Evolutionary conservation across 2,888 invertebrate species (phyloP), one percentile per base, ranked within the genome.

Genomic region (Epinotia nisella): DNA sequence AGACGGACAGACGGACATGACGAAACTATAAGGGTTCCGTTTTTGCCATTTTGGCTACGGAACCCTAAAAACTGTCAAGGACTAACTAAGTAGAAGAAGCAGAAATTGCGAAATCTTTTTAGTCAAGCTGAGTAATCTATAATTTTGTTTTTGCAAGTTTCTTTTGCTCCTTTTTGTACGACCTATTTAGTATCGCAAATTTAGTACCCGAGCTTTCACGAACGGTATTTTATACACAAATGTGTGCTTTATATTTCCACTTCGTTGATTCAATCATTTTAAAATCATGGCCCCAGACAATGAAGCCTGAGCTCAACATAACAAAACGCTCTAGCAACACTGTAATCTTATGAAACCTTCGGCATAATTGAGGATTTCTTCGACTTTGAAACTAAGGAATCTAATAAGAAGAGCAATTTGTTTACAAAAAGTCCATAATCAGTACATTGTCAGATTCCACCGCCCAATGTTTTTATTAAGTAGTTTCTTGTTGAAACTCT

Each of bases 201-300:
- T 39, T 53, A 65, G 19, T 66, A 24, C 21, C 55, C 41, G 21
- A 24, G 41, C 55, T 66, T 58, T 58, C 39, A 55, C 41, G 21
- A 21, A 53, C 41, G 17, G 41, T 41, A 55, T 68, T 71, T 72
- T 68, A 61, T 56, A 62, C 56, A 56, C 35, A 68, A 64, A 69
- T 64, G 69, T 73, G 58, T 64, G 53, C 62, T 73, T 73, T 69
- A 64, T 69, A 69, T 69, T 73, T 73, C 73, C 58, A 73, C 51
- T 73, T 69, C 62, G 64, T 64, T 69, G 69, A 64, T 59, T 69
- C 41, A 29, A 59, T 73, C 62, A 69, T 73, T 73, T 73, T 73
- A 64, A 73, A 69, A 64, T 69, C 51, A 69, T 64, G 64, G 35
- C 53, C n/a, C 29, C 68, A 73, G 73, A 73, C 64, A 73, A 69